Conservation (phyloP, 2,797 vertebrate species). For the Varecia variegata region DNA sequence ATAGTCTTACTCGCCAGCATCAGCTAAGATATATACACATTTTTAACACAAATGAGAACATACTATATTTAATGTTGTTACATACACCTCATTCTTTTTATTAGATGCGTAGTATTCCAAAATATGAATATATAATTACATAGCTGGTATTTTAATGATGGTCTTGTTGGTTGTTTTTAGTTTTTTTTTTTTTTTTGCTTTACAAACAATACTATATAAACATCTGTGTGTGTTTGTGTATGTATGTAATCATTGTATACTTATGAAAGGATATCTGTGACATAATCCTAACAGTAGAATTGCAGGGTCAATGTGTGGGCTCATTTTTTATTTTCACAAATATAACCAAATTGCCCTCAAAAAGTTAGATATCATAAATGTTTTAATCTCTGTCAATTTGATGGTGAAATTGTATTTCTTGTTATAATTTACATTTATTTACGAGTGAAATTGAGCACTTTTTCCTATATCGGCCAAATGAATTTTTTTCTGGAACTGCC, state of each 20-base stretch:
- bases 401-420: background rate
- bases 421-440: background rate
- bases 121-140: background rate
- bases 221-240: background rate
- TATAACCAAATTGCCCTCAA: background rate
- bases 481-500: background rate
- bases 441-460: background rate
- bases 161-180: background rate
- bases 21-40: background rate
- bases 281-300: background rate
- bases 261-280: background rate
- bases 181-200: background rate
- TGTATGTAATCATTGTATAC: background rate
- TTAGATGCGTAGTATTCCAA: background rate
- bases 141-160: background rate
- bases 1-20: background rate
- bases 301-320: background rate
- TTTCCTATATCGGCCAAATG: background rate
- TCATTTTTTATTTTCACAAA: constrained; percentile 12
- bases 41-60: background rate
- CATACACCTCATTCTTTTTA: background rate
- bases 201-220: background rate
- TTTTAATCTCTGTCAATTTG: background rate
- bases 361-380: background rate
- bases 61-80: background rate